Base-by-base conservation (phyloP, 2,113 vertebrate genomes). In the Okapia johnstoni region DNA sequence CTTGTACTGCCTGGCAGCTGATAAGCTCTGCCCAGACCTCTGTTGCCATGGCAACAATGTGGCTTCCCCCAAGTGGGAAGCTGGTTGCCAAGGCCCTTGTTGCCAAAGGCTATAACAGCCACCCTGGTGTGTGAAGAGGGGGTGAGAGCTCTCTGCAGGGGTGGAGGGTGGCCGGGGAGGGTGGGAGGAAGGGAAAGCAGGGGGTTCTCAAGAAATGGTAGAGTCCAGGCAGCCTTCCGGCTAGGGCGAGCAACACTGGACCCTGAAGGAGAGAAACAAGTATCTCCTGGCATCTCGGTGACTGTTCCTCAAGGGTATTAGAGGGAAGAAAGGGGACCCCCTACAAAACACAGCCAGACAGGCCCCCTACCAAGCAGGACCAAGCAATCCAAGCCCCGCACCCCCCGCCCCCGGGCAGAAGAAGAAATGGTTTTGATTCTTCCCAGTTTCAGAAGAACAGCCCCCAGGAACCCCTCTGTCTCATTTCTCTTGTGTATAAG, bases 81-180 rank as follows among this genome's bases (percentile, higher is more conserved):
- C 96, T 17, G 36, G 98, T 98, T 98, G 97, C 97, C 97, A 98
- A 97, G 98, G 98, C 97, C 98, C 97, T 93, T 96, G 97, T 97
- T 98, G 98, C 98, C 98, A 97, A 97, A 98, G 98, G 97, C 98
- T 98, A 94, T 98, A 98, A 96, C 97, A 97, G 95, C 97, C 94
- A 96, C 93, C 85, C 85, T 2, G 14, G 88, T 50, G 94, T 85
- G 95, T 80, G 79, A 97, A 95, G 96, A 86, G 96, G 98, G 96
- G 97, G 96, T 85, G 85, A 97, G 77, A 96, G 92, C 97, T 92
- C 89, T 63, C 85, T 0, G 15, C 66, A 76, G 60, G 85, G 85
- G 87, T 52, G 52, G 90, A 76, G 85, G 79, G 80, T 73, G 52
- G 91, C 60, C 33, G 36, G n/a, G 85, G 84, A 87, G 83, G 57